A percentile compares a stretch with the other conserved stretches of the same genome.
Evolutionary conservation across 2,797 vertebrate species (phyloP).

Genomic region (Enteromius treurensis): DNA sequence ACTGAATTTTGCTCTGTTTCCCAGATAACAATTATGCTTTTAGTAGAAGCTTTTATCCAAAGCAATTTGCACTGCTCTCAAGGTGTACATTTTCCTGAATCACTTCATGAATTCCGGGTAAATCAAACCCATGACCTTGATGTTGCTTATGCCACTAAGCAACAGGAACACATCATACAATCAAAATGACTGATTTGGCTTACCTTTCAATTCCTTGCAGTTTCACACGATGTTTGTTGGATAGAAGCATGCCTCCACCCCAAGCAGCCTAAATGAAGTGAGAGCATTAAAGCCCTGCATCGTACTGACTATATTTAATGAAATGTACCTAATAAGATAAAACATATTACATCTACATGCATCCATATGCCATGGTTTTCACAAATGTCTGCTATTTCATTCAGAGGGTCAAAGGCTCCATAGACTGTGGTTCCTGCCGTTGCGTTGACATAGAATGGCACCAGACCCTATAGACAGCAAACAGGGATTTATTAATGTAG

Average conservation of each 20-base stretch:
- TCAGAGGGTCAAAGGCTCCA: constrained; percentile 76
- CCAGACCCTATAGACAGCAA: constrained; percentile 67
- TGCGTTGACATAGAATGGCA: constrained; percentile 78
- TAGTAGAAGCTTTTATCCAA: not conserved
- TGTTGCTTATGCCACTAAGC: too few species aligned
- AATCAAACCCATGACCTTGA: not conserved
- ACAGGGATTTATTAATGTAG: not conserved
- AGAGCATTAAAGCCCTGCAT: constrained; percentile 19
- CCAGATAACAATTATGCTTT: not conserved
- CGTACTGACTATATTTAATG: not conserved
- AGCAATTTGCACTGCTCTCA: not conserved
- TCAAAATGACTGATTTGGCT: not conserved
- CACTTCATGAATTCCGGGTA: not conserved
- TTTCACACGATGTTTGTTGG: constrained; percentile 73
- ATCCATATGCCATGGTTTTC: constrained; percentile 74
- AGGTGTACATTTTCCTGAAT: not conserved
- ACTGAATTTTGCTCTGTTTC: not conserved
- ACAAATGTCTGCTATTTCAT: constrained; percentile 72
- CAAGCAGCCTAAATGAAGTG: constrained; percentile 73
- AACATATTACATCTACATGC: constrained; percentile 73
- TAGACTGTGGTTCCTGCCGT: constrained; percentile 78
- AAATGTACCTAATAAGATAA: not conserved
- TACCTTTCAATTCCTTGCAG: constrained; percentile 76
- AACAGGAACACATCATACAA: not conserved
- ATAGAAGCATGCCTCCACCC: constrained; percentile 76